These are phyloP conservation scores for Oegoconia quadripuncta DNA, from an alignment of 2,888 invertebrate genomes.

Conservation along the genomic window DNA sequence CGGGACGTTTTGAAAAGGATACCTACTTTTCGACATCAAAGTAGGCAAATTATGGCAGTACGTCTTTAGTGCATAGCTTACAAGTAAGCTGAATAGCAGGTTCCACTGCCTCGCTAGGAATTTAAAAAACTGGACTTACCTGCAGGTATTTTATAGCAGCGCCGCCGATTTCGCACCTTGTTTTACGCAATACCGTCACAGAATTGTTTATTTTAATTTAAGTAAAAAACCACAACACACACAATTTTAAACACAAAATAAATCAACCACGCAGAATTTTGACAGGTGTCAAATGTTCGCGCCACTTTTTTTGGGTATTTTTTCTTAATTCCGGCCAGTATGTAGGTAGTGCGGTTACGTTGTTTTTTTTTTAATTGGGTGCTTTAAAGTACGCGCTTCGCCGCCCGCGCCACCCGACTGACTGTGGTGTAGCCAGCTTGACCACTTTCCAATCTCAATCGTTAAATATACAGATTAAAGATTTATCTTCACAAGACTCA, in stretches of 20 bases:
- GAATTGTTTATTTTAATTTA: not conserved
- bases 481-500: too few species aligned
- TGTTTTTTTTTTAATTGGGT: conserved; percentile 24
- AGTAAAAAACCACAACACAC: not conserved
- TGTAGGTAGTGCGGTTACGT: too few species aligned
- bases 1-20: too few species aligned
- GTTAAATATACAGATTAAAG: not conserved
- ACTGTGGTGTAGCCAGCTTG: conserved; percentile 48
- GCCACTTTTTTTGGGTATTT: conserved; percentile 22
- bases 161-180: not conserved
- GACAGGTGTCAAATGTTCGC: conserved; percentile 46
- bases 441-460: conserved; percentile 59
- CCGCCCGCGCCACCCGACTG: conserved; percentile 31
- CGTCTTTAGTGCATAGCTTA: too few species aligned
- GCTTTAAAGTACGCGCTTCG: conserved; percentile 24
- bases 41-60: too few species aligned
- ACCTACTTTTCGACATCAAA: too few species aligned
- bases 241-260: not conserved
- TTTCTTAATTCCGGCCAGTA: conserved; percentile 21
- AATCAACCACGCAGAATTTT: conserved; percentile 27
- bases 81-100: too few species aligned
- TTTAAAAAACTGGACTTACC: too few species aligned
- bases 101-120: too few species aligned
- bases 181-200: not conserved
- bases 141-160: too few species aligned